Evolutionary conservation across 1,140 invertebrate genomes (phyloP).

Genomic region (Eciton burchellii): DNA sequence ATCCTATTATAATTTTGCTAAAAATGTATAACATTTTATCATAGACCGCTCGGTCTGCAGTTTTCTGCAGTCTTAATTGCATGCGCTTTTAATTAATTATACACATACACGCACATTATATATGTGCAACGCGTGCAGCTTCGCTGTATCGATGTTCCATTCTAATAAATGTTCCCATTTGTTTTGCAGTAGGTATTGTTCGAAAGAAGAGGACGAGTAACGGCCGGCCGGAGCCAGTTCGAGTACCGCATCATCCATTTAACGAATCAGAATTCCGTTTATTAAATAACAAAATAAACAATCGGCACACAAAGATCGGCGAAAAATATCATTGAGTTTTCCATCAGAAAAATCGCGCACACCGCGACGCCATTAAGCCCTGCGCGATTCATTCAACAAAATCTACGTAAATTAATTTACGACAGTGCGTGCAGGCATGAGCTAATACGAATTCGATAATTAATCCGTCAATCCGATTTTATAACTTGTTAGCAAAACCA

Average conservation of each 20-base stretch:
- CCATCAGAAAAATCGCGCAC: background rate
- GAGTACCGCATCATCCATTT: background rate
- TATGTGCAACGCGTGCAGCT: background rate
- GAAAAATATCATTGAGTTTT: background rate
- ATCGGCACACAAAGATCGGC: background rate
- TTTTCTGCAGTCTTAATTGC: too few relatives aligned
- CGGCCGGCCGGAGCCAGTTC: background rate
- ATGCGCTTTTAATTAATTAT: too few relatives aligned
- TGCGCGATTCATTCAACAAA: conserved; percentile 45
- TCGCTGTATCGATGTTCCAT: background rate
- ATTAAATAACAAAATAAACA: background rate
- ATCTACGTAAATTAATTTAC: conserved; percentile 59
- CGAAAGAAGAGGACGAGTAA: background rate
- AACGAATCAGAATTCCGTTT: background rate
- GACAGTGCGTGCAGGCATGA: background rate
- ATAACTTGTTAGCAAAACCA: conserved; percentile 26
- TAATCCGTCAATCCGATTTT: conserved; percentile 51
- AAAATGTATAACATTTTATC: too few relatives aligned
- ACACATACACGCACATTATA: too few relatives aligned
- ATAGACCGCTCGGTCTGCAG: too few relatives aligned
- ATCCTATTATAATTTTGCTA: too few relatives aligned
- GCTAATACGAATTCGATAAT: conserved; percentile 61
- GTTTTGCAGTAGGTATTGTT: conserved; percentile 5
- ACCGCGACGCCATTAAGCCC: conserved; percentile 3
- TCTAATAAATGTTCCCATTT: background rate